Evolutionary conservation across 2,888 invertebrate species (phyloP), one percentile per base, ranked within the genome.

Genomic region (Drosophila suboccidentalis): DNA sequence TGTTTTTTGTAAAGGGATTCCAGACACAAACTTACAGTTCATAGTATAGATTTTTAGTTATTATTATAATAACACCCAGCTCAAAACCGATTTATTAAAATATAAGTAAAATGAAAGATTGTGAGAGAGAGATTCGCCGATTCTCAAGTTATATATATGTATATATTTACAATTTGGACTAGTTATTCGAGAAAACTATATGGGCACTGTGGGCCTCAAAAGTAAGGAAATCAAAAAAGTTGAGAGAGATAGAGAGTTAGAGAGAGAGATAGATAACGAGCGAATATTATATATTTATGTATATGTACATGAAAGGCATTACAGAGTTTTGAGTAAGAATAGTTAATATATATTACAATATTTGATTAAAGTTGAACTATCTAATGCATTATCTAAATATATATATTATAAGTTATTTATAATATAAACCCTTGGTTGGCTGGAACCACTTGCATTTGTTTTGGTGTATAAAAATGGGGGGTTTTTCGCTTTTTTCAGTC

Each of bases 1-100:
- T 36, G n/a, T 29, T 64, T 64, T 26, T 59, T 65, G n/a, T 47
- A 34, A 38, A 36, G 34, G 55, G 47, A 50, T 54, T 43, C 32
- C 63, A 58, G 74, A 60, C 65, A 69, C 62, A 65, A 71, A 72
- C 81, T 80, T 80, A 82, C 80, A 71, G 69, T 51, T 66, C 49
- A 60, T 11, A 62, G 41, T 22, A 54, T 54, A 60, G 51, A 26
- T 68, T 36, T 34, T 17, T 58, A 9, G 38, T 54, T 8, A 50
- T 47, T 32, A 57, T 55, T 51, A 49, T 34, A 22, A 55, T 71
- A 72, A 86, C 90, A 91, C 91, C 91, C 91, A 91, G 91, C 91
- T 91, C 91, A 91, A 91, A 91, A 91, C 78, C 82, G 77, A 72
- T 79, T 71, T 74, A 71, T 73, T 82, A 90, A 90, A 90, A 90